Evolutionary conservation across 1,140 invertebrate species (phyloP), one percentile per base, ranked within the genome.

Genomic region (Rhopalosiphum maidis): DNA sequence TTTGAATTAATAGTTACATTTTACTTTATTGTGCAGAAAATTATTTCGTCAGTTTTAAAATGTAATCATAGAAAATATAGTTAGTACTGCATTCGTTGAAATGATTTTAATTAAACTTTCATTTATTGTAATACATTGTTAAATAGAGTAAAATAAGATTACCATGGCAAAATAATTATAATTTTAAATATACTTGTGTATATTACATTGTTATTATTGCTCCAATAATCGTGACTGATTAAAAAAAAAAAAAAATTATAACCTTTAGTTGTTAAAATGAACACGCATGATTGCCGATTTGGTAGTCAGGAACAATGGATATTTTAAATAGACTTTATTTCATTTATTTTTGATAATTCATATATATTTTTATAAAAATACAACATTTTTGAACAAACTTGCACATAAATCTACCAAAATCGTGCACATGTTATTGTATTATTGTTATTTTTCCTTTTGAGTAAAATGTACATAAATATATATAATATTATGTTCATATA

Each of bases 371-470:
- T 15, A 77, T 77, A n/a, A 77, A 77, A 77, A 77, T 77, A 77
- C 30, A 77, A 77, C 60, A 43, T 87, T 48, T 87, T n/a, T 2
- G 18, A 46, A 25, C 23, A 51, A 87, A n/a, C 18, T 7, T 1
- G 7, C 46, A 87, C 86, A 87, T 87, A 87, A 87, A 87, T 87
- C 30, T 87, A 51, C 35, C 35, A n/a, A 90, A 4, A 25, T 60
- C 55, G 18, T 60, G 18, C 37, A 41, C 21, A 60, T 30, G 23
- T 60, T 55, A 41, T 90, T 77, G 5, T 68, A 46, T 91, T 60
- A 77, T 91, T 91, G 55, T 91, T 77, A 54, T 89, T 55, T 89
- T 89, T 55, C 8, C 51, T 55, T 55, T 89, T 41, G n/a, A 89
- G 23, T 41, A 55, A 89, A 89, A 89, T 35, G 25, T 89, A 51